These are phyloP conservation scores for Trichonephila inaurata DNA, from an alignment of 1,140 invertebrate genomes.

Conservation along the genomic window DNA sequence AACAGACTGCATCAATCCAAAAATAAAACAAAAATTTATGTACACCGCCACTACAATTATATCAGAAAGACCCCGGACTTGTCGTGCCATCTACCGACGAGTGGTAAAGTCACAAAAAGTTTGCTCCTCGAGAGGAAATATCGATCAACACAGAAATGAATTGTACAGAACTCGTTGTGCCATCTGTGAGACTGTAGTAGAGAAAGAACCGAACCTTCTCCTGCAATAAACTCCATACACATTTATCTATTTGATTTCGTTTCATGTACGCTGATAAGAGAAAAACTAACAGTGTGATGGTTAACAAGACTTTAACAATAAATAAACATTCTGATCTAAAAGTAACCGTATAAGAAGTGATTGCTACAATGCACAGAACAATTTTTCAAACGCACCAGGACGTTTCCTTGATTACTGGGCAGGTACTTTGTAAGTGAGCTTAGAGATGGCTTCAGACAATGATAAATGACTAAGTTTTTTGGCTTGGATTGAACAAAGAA, in stretches of 20 bases:
- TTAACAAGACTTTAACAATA: neutral
- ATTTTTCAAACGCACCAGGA: constrained; percentile 2
- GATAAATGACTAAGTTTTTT: neutral
- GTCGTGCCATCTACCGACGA: constrained; percentile 38
- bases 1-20: constrained; percentile 51
- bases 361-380: constrained; percentile 5
- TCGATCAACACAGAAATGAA: constrained; percentile 12
- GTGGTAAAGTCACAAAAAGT: neutral
- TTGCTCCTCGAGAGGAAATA: neutral
- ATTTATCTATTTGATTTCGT: neutral
- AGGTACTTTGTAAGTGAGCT: constrained; percentile 55
- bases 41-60: constrained; percentile 40
- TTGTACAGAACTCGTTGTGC: constrained; percentile 1
- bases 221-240: constrained; percentile 28
- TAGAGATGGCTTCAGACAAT: constrained; percentile 56
- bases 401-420: neutral
- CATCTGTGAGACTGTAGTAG: constrained; percentile 9
- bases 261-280: neutral
- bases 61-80: neutral
- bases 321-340: neutral
- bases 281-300: neutral
- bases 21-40: constrained; percentile 39
- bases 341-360: neutral
- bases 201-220: neutral
- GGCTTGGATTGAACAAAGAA: constrained; percentile 41